Evolutionary conservation across 2,797 vertebrate genomes (phyloP).

Genomic region (Rhinichthys osculus): DNA sequence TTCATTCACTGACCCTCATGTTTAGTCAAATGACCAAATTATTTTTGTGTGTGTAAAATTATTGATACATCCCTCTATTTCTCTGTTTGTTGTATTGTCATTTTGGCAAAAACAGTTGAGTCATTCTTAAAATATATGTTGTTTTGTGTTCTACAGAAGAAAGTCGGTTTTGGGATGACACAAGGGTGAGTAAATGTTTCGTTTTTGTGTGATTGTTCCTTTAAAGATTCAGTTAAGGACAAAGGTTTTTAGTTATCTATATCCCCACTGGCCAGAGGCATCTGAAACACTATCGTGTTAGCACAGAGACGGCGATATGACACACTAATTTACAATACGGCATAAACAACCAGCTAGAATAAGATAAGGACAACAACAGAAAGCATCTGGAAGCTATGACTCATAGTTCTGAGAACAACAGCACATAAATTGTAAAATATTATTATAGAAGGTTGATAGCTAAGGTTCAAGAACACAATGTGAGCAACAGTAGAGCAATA

Average conservation of each 20-base stretch:
- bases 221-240: constrained; percentile 35
- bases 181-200: background rate
- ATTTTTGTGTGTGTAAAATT: background rate
- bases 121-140: background rate
- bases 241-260: constrained; percentile 41
- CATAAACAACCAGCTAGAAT: constrained; percentile 6
- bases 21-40: background rate
- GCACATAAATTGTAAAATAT: background rate
- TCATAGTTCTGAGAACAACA: constrained; percentile 29
- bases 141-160: background rate
- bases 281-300: constrained; percentile 22
- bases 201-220: constrained; percentile 1
- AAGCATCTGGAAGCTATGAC: constrained; percentile 27
- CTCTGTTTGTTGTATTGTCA: background rate
- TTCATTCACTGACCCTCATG: background rate
- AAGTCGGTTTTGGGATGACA: background rate
- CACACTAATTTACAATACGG: constrained; percentile 17
- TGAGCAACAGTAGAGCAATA: background rate
- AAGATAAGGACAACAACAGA: constrained; percentile 37
- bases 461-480: background rate
- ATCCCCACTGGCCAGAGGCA: constrained; percentile 35
- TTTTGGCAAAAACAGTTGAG: background rate
- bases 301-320: background rate
- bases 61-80: too few relatives aligned
- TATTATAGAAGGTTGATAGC: background rate